Percentiles rank a stretch among this genome's conserved stretches.
phyloP scores from a whole-genome alignment of 1,140 invertebrate genomes.

The Campodea augens region DNA sequence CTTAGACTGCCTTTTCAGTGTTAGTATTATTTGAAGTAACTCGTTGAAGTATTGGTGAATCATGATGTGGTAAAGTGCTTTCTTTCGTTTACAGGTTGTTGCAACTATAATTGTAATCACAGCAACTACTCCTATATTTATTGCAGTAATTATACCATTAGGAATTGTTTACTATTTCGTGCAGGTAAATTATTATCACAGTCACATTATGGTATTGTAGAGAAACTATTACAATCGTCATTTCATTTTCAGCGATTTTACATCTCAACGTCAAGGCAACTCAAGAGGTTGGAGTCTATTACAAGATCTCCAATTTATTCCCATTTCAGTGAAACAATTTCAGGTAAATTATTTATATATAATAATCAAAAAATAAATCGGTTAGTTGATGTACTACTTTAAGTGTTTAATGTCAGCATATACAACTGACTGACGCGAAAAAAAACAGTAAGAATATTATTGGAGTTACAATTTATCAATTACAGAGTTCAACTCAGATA shows the following conservation, averaged over 20 bases:
- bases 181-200: conserved; percentile 31
- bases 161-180: conserved; percentile 74
- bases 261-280: conserved; percentile 61
- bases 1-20: neutral
- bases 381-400: no score
- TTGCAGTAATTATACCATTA: conserved; percentile 64
- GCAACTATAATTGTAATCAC: conserved; percentile 78
- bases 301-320: conserved; percentile 96
- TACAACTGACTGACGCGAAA: no score
- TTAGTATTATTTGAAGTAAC: neutral
- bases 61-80: conserved; percentile 14
- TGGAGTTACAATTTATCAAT: no score
- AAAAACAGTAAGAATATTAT: no score
- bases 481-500: no score
- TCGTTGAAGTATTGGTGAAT: neutral
- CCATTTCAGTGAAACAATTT: conserved; percentile 88
- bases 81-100: conserved; percentile 42
- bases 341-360: no score
- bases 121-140: conserved; percentile 69
- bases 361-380: no score
- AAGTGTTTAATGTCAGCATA: no score
- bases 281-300: conserved; percentile 88
- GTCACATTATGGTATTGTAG: conserved; percentile 3
- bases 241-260: neutral
- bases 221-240: neutral